Percentiles rank a stretch among this genome's conserved stretches.
These are phyloP conservation scores for Perca flavescens DNA, from an alignment of 2,113 vertebrate genomes.

Conservation along the genomic window DNA sequence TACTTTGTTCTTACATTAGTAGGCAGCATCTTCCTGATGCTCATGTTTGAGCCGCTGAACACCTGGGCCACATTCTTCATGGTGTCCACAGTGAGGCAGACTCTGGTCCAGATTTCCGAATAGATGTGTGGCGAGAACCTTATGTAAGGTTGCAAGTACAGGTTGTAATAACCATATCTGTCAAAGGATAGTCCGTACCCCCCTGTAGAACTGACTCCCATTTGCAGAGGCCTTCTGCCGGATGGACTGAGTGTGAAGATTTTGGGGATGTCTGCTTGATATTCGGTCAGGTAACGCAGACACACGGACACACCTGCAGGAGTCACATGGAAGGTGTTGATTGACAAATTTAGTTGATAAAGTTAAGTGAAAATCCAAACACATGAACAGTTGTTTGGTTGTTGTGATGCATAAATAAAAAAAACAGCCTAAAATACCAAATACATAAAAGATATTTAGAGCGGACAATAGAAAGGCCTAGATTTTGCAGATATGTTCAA, in stretches of 20 bases:
- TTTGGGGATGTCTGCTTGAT: rapidly evolving
- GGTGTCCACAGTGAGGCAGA: no score
- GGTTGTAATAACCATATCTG: rapidly evolving
- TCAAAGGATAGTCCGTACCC: rapidly evolving
- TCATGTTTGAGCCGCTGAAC: no score
- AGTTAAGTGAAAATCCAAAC: background rate
- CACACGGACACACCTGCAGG: constrained; percentile 68
- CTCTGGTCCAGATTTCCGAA: no score
- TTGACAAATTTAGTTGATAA: background rate
- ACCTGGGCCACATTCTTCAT: no score
- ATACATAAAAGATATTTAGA: no score
- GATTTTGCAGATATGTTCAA: no score
- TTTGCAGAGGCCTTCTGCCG: background rate
- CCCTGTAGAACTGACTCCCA: rapidly evolving
- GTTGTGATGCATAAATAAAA: background rate
- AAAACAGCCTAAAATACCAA: no score
- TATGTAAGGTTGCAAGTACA: background rate
- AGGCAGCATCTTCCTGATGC: no score
- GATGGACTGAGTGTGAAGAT: constrained; percentile 55
- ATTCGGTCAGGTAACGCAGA: constrained; percentile 61
- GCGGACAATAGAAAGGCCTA: no score
- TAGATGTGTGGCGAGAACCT: no score
- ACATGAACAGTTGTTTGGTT: background rate
- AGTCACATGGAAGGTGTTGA: background rate
- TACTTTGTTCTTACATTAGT: no score